A percentile compares a stretch with the other conserved stretches of the same genome.
phyloP scores from a whole-genome alignment of 1,140 invertebrate species.

The Archivesica marissinica region DNA sequence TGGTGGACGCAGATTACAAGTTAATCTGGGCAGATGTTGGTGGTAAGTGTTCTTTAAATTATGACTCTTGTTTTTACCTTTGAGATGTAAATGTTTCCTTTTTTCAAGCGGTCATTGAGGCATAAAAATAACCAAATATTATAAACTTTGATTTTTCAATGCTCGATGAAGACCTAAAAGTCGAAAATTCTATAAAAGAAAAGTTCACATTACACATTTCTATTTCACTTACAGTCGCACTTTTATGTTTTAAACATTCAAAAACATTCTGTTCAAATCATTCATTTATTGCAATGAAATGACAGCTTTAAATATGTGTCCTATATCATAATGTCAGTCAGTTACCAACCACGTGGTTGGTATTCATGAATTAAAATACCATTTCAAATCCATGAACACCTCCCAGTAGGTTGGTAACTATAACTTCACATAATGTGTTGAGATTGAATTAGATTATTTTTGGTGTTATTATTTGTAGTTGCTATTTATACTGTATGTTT shows the following conservation, averaged over 20 bases:
- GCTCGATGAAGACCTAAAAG: neutral
- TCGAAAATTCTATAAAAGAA: neutral
- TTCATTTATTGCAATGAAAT: too few relatives aligned
- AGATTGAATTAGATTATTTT: conserved; percentile 51
- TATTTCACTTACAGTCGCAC: neutral
- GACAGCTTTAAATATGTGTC: too few relatives aligned
- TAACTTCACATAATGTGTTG: conserved; percentile 44
- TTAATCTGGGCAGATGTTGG: conserved; percentile 65
- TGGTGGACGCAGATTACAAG: conserved; percentile 66
- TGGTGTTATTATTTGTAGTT: conserved; percentile 45
- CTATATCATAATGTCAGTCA: too few relatives aligned
- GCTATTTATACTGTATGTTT: conserved; percentile 56
- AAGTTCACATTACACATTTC: neutral
- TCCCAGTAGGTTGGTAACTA: too few relatives aligned
- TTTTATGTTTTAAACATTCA: too few relatives aligned
- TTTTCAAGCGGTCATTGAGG: neutral
- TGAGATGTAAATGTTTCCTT: neutral
- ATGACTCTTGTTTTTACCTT: neutral
- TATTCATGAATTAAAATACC: too few relatives aligned
- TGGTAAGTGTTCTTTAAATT: conserved; percentile 55
- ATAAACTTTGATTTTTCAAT: neutral
- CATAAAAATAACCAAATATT: neutral
- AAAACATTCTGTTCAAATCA: too few relatives aligned
- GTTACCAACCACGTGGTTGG: too few relatives aligned
- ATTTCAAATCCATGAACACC: too few relatives aligned